A percentile compares a stretch with the other conserved stretches of the same genome.
These are phyloP conservation scores for Alloscopus bannaensis DNA, from an alignment of 2,888 invertebrate species.

Conservation along the genomic window DNA sequence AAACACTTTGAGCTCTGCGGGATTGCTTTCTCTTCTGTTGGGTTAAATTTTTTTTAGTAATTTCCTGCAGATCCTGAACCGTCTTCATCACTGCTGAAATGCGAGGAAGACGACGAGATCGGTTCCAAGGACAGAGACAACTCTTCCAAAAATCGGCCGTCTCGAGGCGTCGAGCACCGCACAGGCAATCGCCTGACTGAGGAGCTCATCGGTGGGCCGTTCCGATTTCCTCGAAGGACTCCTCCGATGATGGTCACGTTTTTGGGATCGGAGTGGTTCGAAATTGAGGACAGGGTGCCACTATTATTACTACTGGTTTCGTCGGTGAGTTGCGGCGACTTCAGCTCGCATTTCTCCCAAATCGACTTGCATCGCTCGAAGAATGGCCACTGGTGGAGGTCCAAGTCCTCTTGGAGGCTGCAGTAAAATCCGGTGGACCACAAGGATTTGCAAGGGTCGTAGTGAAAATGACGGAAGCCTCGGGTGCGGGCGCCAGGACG, in stretches of 20 bases:
- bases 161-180: too few species aligned
- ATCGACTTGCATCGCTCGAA: slow-evolving; percentile 39
- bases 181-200: not conserved
- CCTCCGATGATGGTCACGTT: not conserved
- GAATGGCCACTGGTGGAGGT: slow-evolving; percentile 30
- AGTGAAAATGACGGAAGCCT: not conserved
- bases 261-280: not conserved
- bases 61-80: too few species aligned
- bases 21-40: too few species aligned
- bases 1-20: too few species aligned
- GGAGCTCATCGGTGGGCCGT: not conserved
- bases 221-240: not conserved
- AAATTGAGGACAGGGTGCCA: not conserved
- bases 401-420: slow-evolving; percentile 23
- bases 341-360: slow-evolving; percentile 35
- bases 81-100: slow-evolving; percentile 50
- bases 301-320: not conserved
- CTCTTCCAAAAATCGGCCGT: slow-evolving; percentile 18
- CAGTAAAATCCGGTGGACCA: slow-evolving; percentile 48
- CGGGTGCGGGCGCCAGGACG: too few species aligned
- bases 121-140: slow-evolving; percentile 44
- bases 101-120: slow-evolving; percentile 43
- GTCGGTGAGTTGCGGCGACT: not conserved
- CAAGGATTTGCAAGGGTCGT: slow-evolving; percentile 8
- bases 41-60: too few species aligned